phyloP scores from a whole-genome alignment of 2,113 vertebrate species.

The Corythaixoides concolor region DNA sequence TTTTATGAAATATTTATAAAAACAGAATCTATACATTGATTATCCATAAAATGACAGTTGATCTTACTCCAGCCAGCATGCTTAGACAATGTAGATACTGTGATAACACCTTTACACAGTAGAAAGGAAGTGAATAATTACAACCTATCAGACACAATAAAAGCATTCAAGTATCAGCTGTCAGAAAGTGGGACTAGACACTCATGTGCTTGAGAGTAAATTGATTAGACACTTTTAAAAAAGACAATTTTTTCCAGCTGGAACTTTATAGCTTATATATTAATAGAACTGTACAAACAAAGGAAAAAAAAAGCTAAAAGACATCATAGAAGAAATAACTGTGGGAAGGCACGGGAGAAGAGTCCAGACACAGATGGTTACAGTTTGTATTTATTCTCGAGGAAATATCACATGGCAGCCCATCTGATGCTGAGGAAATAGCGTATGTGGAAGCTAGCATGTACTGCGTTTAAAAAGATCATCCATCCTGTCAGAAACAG shows the following conservation, averaged over 20 bases:
- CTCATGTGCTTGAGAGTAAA: not conserved
- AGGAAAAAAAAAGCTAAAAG: not conserved
- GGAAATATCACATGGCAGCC: slow-evolving; percentile 15
- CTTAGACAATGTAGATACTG: not conserved
- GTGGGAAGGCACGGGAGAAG: not conserved
- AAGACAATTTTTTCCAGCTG: not conserved
- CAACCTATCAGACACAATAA: not conserved
- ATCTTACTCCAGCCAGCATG: not conserved
- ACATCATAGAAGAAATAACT: not conserved
- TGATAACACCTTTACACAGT: not conserved
- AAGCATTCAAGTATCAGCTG: not conserved
- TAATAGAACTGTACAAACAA: not conserved
- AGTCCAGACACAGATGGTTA: slow-evolving; percentile 36
- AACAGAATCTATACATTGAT: not conserved
- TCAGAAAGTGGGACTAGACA: not conserved
- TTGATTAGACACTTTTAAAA: not conserved
- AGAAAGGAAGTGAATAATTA: slow-evolving; percentile 17
- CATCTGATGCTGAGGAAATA: slow-evolving; percentile 24
- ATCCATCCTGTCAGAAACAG: not conserved
- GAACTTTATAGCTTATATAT: not conserved
- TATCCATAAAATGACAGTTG: not conserved
- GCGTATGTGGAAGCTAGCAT: not conserved
- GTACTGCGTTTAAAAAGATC: not conserved
- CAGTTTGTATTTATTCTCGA: not conserved
- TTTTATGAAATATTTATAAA: not conserved